A percentile compares a stretch with the other conserved stretches of the same genome.
These are phyloP conservation scores for Phoronis australis DNA, from an alignment of 2,888 invertebrate genomes.

Conservation along the genomic window DNA sequence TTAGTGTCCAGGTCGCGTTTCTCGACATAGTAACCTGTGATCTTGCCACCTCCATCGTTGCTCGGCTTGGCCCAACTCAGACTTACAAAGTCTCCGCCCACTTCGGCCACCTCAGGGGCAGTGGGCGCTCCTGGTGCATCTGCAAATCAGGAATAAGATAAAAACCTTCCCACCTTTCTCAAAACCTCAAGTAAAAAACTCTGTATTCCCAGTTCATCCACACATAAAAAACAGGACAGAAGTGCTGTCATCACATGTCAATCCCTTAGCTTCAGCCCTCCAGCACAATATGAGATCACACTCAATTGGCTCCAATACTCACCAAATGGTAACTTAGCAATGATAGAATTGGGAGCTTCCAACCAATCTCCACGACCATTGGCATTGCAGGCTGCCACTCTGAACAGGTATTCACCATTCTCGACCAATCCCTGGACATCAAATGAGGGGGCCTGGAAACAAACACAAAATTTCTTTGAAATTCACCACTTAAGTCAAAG, in stretches of 20 bases:
- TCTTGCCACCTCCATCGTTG: slow-evolving; percentile 88
- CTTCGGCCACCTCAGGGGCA: slow-evolving; percentile 81
- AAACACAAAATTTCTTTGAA: neutral
- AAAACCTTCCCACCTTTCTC: neutral
- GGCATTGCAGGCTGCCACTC: slow-evolving; percentile 95
- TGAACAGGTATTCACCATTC: slow-evolving; percentile 94
- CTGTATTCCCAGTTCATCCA: neutral
- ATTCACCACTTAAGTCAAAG: neutral
- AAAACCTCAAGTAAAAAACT: neutral
- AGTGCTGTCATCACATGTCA: too few species aligned
- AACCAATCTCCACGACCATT: slow-evolving; percentile 79
- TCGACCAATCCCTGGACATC: slow-evolving; percentile 92
- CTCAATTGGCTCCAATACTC: too few species aligned
- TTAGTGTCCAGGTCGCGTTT: slow-evolving; percentile 78
- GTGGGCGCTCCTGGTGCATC: slow-evolving; percentile 93
- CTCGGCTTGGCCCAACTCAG: slow-evolving; percentile 92
- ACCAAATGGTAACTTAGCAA: slow-evolving; percentile 78
- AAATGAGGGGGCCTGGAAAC: slow-evolving; percentile 76
- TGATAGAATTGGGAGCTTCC: slow-evolving; percentile 80
- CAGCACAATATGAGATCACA: too few species aligned
- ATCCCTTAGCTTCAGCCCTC: too few species aligned
- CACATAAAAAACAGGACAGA: too few species aligned
- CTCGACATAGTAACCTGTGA: slow-evolving; percentile 99
- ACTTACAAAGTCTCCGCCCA: slow-evolving; percentile 96
- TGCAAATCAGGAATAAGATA: slow-evolving; percentile 23